Evolutionary conservation across 1,140 invertebrate genomes (phyloP).

Genomic region (Camponotus floridanus): DNA sequence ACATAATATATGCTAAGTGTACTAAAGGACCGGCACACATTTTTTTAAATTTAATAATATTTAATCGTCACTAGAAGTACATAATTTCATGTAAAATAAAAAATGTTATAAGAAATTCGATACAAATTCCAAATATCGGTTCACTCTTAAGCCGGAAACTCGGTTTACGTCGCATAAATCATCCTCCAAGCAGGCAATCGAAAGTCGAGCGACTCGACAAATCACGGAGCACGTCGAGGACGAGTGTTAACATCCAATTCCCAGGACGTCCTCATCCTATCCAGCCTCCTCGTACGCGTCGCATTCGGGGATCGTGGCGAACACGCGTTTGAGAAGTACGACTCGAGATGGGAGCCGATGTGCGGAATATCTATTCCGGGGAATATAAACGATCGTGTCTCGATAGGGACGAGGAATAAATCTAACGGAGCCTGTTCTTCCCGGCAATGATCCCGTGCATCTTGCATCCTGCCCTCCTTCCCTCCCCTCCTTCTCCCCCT

Average conservation of each 20-base stretch:
- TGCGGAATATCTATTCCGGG: conserved; percentile 77
- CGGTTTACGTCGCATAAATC: conserved; percentile 20
- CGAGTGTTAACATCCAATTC: conserved; percentile 78
- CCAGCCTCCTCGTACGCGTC: conserved; percentile 54
- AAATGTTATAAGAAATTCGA: neutral
- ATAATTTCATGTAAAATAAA: neutral
- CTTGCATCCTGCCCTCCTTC: conserved; percentile 58
- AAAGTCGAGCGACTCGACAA: conserved; percentile 60
- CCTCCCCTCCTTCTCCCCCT: conserved; percentile 10
- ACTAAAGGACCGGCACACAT: neutral
- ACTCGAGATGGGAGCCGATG: conserved; percentile 69
- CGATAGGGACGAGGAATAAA: conserved; percentile 80
- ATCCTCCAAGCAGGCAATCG: conserved; percentile 47
- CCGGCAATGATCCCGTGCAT: conserved; percentile 77
- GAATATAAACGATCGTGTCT: conserved; percentile 82
- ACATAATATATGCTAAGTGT: neutral
- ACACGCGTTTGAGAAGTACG: conserved; percentile 69
- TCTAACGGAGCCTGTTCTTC: conserved; percentile 78
- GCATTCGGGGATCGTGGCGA: conserved; percentile 49
- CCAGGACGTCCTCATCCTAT: conserved; percentile 51
- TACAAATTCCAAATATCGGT: conserved; percentile 22
- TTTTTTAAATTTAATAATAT: neutral
- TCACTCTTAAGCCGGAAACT: neutral
- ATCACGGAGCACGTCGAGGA: conserved; percentile 62
- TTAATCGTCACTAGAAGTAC: neutral